Conservation (phyloP, 1,140 invertebrate species). For the Neodiprion fabricii region DNA sequence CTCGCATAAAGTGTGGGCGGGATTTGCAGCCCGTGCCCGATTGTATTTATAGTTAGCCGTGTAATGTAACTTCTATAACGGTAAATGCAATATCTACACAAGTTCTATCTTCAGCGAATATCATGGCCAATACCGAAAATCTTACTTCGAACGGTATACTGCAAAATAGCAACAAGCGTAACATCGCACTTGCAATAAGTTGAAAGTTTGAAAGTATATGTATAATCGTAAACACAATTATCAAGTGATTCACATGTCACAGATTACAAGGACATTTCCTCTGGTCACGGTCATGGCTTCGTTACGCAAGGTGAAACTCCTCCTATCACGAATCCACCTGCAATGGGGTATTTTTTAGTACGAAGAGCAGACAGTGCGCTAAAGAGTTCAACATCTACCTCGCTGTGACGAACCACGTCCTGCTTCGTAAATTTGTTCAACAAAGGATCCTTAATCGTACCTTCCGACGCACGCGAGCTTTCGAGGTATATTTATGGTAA, state of each 20-base stretch:
- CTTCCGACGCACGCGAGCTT: too few species aligned
- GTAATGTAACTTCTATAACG: neutral
- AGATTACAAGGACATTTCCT: neutral
- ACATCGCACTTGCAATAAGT: neutral
- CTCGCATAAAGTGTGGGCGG: neutral
- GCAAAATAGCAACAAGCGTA: neutral
- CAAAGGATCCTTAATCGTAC: too few species aligned
- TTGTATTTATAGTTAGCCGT: neutral
- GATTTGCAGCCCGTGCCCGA: neutral
- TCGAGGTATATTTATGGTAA: too few species aligned
- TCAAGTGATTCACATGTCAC: neutral
- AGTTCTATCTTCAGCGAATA: neutral
- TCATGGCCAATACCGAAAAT: neutral
- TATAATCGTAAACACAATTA: neutral
- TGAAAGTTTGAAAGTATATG: neutral
- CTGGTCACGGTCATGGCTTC: neutral
- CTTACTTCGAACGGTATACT: neutral
- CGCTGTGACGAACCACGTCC: too few species aligned
- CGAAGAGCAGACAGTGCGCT: too few species aligned
- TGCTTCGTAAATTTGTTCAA: too few species aligned
- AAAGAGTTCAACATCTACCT: too few species aligned
- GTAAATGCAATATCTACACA: neutral
- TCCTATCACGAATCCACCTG: too few species aligned
- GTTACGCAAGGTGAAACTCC: neutral
- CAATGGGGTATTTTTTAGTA: too few species aligned